phyloP scores from a whole-genome alignment of 1,140 invertebrate species.

The Schmidtea mediterranea region DNA sequence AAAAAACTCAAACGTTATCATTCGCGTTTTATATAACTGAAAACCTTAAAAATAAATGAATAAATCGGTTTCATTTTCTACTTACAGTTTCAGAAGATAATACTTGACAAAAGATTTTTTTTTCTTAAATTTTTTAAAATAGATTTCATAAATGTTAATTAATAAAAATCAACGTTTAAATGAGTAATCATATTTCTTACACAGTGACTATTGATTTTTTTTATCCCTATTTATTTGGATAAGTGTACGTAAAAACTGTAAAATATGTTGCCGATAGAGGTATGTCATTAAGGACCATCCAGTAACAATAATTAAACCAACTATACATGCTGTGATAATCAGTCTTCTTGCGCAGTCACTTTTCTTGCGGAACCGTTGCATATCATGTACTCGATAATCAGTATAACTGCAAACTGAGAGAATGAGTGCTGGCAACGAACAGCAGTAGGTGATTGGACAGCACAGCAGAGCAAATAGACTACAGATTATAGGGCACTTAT shows the following conservation, averaged over 20 bases:
- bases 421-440: background rate
- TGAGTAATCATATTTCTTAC: too few relatives aligned
- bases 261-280: background rate
- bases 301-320: background rate
- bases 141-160: too few relatives aligned
- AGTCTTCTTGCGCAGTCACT: constrained; percentile 3
- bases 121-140: too few relatives aligned
- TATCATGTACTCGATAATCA: background rate
- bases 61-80: too few relatives aligned
- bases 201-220: background rate
- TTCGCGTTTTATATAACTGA: too few relatives aligned
- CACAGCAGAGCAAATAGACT: constrained; percentile 2
- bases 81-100: too few relatives aligned
- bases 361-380: background rate
- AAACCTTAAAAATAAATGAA: too few relatives aligned
- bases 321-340: background rate
- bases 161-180: too few relatives aligned
- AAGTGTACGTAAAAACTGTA: background rate
- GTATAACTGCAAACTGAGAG: background rate
- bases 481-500: background rate
- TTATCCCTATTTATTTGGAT: background rate
- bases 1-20: too few relatives aligned
- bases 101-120: too few relatives aligned
- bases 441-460: constrained; percentile 1
- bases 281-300: background rate